A percentile compares a stretch with the other conserved stretches of the same genome.
These are phyloP conservation scores for Camponotus floridanus DNA, from an alignment of 1,140 invertebrate species.

Conservation along the genomic window DNA sequence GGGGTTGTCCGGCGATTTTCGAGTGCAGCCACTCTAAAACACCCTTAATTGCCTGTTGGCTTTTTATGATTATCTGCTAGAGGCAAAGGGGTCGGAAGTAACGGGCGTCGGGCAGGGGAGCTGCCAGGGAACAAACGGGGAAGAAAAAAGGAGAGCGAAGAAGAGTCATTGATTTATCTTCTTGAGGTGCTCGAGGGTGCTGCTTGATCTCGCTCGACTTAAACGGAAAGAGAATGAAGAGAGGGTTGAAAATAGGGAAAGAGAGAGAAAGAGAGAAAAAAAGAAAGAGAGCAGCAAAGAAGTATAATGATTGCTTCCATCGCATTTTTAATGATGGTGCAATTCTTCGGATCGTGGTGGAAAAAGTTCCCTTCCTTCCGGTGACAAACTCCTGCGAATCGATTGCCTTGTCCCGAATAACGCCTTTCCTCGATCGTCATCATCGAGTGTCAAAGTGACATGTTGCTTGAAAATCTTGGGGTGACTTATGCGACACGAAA, in stretches of 20 bases:
- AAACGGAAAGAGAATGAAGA: slow-evolving; percentile 39
- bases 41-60: slow-evolving; percentile 85
- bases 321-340: slow-evolving; percentile 69
- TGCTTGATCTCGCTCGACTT: slow-evolving; percentile 67
- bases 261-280: background rate
- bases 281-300: background rate
- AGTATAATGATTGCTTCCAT: slow-evolving; percentile 71
- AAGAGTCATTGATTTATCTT: slow-evolving; percentile 82
- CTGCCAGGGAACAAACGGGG: slow-evolving; percentile 20
- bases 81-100: slow-evolving; percentile 56
- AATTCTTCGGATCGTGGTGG: slow-evolving; percentile 34
- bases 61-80: slow-evolving; percentile 74
- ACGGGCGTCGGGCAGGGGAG: slow-evolving; percentile 32
- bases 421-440: background rate
- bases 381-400: slow-evolving; percentile 25
- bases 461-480: slow-evolving; percentile 29
- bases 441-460: slow-evolving; percentile 19
- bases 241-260: slow-evolving; percentile 1
- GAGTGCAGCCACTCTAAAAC: slow-evolving; percentile 86
- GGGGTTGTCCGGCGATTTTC: slow-evolving; percentile 77
- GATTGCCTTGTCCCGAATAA: background rate
- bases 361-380: slow-evolving; percentile 34
- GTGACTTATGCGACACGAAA: slow-evolving; percentile 18
- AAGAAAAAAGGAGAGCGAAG: slow-evolving; percentile 40
- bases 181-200: slow-evolving; percentile 59